phyloP scores from a whole-genome alignment of 2,888 invertebrate species.

The Sympetrum striolatum region DNA sequence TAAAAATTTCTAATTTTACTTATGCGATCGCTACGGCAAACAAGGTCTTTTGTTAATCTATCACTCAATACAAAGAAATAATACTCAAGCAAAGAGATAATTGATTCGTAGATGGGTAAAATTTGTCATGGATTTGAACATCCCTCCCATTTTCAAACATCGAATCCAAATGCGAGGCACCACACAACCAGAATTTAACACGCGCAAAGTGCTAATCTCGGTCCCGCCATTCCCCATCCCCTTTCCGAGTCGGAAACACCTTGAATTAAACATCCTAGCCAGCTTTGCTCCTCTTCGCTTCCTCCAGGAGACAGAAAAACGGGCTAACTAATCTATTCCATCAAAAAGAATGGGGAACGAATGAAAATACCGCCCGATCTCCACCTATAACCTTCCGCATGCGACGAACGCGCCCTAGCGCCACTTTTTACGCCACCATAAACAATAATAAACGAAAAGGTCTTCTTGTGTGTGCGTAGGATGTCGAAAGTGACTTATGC shows the following conservation, averaged over 20 bases:
- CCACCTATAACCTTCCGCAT: not conserved
- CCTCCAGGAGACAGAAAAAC: not conserved
- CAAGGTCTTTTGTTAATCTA: no score
- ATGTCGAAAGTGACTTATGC: constrained; percentile 33
- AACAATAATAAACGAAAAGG: not conserved
- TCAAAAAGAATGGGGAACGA: not conserved
- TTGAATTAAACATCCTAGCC: not conserved
- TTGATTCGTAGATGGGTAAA: no score
- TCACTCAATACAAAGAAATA: no score
- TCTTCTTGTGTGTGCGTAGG: not conserved
- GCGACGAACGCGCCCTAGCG: not conserved
- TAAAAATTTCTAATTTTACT: no score
- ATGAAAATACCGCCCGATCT: not conserved
- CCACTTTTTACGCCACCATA: not conserved
- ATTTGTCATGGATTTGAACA: no score
- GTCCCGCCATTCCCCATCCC: not conserved
- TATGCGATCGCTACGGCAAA: no score
- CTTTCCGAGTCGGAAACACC: not conserved
- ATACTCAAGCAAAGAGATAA: no score
- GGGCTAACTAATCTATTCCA: not conserved
- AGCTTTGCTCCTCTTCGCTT: not conserved
- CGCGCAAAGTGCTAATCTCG: not conserved
- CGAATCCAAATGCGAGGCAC: not conserved
- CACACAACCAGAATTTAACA: not conserved
- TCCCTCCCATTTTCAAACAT: no score